Evolutionary conservation across 2,113 vertebrate genomes (phyloP).

Genomic region (Rhinogobius similis): DNA sequence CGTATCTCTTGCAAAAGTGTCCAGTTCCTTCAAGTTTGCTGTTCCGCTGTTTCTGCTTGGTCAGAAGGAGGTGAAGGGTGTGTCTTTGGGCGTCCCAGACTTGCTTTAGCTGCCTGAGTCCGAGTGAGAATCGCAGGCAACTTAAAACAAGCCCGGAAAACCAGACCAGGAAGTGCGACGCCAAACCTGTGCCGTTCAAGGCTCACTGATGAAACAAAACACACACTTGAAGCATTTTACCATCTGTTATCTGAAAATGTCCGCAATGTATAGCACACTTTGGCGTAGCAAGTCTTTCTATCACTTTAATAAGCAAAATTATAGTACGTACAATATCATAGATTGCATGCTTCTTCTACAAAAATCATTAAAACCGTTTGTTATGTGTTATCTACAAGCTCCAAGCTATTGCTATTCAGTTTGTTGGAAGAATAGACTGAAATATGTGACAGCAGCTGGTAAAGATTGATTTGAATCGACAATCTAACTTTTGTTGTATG

Average conservation of each 20-base stretch:
- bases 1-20: neutral
- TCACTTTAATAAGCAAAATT: too few relatives aligned
- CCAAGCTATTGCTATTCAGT: neutral
- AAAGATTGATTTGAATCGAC: neutral
- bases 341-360: too few relatives aligned
- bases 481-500: neutral
- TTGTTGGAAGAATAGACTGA: neutral
- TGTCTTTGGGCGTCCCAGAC: conserved; percentile 83
- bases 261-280: neutral
- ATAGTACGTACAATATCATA: too few relatives aligned
- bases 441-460: neutral
- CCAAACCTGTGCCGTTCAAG: too few relatives aligned
- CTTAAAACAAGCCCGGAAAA: conserved; percentile 91
- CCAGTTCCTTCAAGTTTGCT: neutral
- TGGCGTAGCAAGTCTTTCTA: neutral
- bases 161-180: conserved; percentile 41
- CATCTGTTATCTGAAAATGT: neutral
- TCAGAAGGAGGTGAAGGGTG: neutral
- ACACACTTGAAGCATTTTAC: neutral
- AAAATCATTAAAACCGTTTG: neutral
- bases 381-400: neutral
- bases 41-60: neutral
- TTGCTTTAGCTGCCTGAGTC: conserved; percentile 98
- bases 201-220: conserved; percentile 7
- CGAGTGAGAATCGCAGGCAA: conserved; percentile 85